Evolutionary conservation across 2,113 vertebrate genomes (phyloP).

Genomic region (Menidia beryllina): DNA sequence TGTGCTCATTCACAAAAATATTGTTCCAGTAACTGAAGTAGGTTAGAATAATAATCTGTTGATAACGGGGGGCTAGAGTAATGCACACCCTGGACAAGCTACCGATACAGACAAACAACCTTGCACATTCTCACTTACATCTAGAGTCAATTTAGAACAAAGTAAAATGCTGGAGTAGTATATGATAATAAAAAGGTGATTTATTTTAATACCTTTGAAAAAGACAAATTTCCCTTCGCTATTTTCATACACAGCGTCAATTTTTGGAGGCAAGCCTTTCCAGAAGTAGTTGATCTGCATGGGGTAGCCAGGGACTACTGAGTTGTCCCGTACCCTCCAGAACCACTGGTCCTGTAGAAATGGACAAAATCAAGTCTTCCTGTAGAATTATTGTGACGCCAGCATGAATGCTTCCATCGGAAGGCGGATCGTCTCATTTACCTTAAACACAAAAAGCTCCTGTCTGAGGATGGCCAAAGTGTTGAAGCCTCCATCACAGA

Average conservation of each 20-base stretch:
- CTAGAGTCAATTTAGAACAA: too few species aligned
- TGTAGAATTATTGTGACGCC: not conserved
- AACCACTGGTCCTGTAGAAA: constrained; percentile 95
- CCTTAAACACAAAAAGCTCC: constrained; percentile 99
- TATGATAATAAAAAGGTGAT: not conserved
- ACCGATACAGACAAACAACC: too few species aligned
- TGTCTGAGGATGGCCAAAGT: constrained; percentile 95
- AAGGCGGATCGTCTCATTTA: constrained; percentile 64
- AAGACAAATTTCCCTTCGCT: constrained; percentile 99
- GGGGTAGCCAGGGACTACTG: constrained; percentile 96
- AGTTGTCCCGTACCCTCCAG: constrained; percentile 97
- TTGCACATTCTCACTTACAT: too few species aligned
- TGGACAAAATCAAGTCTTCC: not conserved
- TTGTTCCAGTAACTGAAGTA: not conserved
- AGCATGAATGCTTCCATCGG: not conserved
- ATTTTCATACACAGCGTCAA: constrained; percentile 98
- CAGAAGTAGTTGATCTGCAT: constrained; percentile 99
- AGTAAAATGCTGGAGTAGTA: too few species aligned
- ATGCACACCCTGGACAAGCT: too few species aligned
- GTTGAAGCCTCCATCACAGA: constrained; percentile 99
- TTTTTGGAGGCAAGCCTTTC: constrained; percentile 94
- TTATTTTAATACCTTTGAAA: constrained; percentile 90
- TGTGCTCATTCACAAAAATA: not conserved
- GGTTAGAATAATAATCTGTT: too few species aligned
- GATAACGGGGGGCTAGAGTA: too few species aligned